Conservation (phyloP, 1,140 invertebrate genomes). For the Pseudomyrmex flavicornis region DNA sequence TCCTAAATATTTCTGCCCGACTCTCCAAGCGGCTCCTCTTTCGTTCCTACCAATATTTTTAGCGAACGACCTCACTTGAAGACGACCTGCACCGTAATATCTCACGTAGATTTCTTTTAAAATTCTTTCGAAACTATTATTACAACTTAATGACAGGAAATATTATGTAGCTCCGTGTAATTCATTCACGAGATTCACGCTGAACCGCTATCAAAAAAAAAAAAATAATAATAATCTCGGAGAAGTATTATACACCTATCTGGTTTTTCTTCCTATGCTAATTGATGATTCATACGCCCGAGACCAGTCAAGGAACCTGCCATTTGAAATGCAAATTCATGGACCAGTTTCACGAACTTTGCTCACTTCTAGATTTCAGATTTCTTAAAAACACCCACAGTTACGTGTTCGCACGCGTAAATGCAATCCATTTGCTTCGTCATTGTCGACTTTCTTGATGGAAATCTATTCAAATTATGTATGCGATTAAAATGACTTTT, state of each 20-base stretch:
- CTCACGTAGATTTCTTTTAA: conserved; percentile 31
- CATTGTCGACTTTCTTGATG: not conserved
- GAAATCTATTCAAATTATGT: not conserved
- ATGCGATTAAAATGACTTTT: not conserved
- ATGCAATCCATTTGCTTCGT: not conserved
- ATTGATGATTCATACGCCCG: conserved; percentile 28
- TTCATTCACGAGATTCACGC: conserved; percentile 1
- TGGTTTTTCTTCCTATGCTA: conserved; percentile 19
- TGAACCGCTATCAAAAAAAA: not conserved
- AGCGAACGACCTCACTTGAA: not conserved
- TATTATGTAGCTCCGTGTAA: not conserved
- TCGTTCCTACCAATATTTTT: conserved; percentile 47
- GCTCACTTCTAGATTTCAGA: not conserved
- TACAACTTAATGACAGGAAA: conserved; percentile 25
- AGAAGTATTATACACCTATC: conserved; percentile 8
- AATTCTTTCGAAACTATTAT: conserved; percentile 19
- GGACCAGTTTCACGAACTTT: not conserved
- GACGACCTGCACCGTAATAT: too few species aligned
- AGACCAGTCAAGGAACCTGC: conserved; percentile 29
- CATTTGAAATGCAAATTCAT: conserved; percentile 48
- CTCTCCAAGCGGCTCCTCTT: conserved; percentile 18
- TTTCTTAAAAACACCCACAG: conserved; percentile 13
- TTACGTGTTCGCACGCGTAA: not conserved
- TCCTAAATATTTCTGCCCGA: conserved; percentile 19
- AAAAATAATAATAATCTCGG: not conserved